These are phyloP conservation scores for Drosophila rufa DNA, from an alignment of 1,140 invertebrate species.

Conservation along the genomic window DNA sequence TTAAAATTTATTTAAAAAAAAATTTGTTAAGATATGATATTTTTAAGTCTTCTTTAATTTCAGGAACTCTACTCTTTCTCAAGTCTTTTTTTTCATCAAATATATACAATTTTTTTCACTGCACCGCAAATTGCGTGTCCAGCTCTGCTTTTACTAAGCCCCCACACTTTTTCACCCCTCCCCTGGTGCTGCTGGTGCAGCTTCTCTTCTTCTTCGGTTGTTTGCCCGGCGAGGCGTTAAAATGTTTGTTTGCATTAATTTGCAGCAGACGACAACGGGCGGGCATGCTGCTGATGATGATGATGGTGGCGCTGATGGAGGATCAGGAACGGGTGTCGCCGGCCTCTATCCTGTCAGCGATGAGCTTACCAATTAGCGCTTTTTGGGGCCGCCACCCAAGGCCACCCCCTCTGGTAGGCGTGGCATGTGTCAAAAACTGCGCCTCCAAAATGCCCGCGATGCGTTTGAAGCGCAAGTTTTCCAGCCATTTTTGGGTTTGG, in stretches of 20 bases:
- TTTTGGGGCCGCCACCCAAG: background rate
- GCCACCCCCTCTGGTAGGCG: slow-evolving; percentile 14
- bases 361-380: slow-evolving; percentile 74
- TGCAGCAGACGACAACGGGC: slow-evolving; percentile 66
- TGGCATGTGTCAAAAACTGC: slow-evolving; percentile 60
- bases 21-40: too few relatives aligned
- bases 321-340: slow-evolving; percentile 25
- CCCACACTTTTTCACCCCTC: slow-evolving; percentile 9
- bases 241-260: slow-evolving; percentile 84
- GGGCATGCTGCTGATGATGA: slow-evolving; percentile 24
- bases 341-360: slow-evolving; percentile 42
- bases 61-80: too few relatives aligned
- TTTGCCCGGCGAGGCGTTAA: slow-evolving; percentile 77
- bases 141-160: slow-evolving; percentile 12
- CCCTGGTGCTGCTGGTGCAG: slow-evolving; percentile 12
- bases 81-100: too few relatives aligned
- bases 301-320: slow-evolving; percentile 13
- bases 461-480: slow-evolving; percentile 42
- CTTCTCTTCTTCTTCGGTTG: slow-evolving; percentile 44
- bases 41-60: too few relatives aligned
- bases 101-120: background rate
- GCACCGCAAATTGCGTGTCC: slow-evolving; percentile 69
- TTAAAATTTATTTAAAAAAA: too few relatives aligned
- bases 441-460: slow-evolving; percentile 41
- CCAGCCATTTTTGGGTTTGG: slow-evolving; percentile 1